Evolutionary conservation across 1,140 invertebrate species (phyloP), one percentile per base, ranked within the genome.

Genomic region (Polyergus mexicanus): DNA sequence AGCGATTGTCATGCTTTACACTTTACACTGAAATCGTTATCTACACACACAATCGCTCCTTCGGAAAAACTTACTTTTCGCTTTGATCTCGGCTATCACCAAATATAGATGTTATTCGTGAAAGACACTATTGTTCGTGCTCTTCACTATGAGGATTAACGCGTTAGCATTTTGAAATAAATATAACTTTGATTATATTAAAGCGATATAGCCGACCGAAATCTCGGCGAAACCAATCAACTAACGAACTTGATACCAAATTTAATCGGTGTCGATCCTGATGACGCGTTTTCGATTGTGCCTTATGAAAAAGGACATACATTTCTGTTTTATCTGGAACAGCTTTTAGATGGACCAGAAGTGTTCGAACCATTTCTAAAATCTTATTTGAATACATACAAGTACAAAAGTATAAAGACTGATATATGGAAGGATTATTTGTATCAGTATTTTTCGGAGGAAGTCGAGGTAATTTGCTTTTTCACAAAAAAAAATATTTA

Each of bases 241-340:
- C 89, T 98, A 54, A 99, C 98, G 0, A 96, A 96, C 78, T 95
- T 99, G 38, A 97, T 99, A 22, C 96, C 97, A 1, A 96, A 98
- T 93, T 95, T 99, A 65, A 96, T 95, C 25, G 97, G 97, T 6
- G 96, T 98, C 19, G 97, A 99, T 95, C 98, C 99, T 13, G 98
- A 99, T 94, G 98, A 99, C 95, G 97, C 98, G 5, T 99, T 98
- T 94, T 98, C 98, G 3, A 95, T 95, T 44, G 97, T 99, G 65
- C 98, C 98, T 4, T 99, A 99, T 95, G 98, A 98, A 94, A 99
- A 99, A 94, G 99, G 98, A 0, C 97, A 97, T 54, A 97, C 98
- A 32, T 97, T 99, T 71, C 95, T 99, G 35, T 97, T 97, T 91
- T 98, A 98, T 94, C 95, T 99, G 77, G 98, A 99, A 95, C 96